Conservation (phyloP, 2,888 invertebrate genomes). For the Pachydiplax longipennis region DNA sequence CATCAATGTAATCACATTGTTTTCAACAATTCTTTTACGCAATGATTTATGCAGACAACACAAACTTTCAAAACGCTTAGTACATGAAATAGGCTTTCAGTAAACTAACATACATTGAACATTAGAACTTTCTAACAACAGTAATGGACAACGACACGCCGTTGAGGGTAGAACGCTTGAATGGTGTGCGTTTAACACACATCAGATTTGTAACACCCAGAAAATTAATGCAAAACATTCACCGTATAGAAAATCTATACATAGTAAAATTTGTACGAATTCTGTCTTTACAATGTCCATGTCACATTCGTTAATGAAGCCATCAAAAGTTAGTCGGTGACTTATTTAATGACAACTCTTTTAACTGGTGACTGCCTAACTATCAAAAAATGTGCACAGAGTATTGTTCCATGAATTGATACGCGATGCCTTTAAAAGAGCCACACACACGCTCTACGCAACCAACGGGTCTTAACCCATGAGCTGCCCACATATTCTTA, state of each 20-base stretch:
- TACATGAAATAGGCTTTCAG: slow-evolving; percentile 49
- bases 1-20: slow-evolving; percentile 60
- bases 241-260: slow-evolving; percentile 48
- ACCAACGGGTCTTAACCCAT: background rate
- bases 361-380: background rate
- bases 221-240: slow-evolving; percentile 47
- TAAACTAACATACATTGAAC: slow-evolving; percentile 49
- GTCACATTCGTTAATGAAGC: slow-evolving; percentile 16
- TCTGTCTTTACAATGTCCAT: slow-evolving; percentile 46
- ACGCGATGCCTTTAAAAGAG: background rate
- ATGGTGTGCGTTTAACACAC: slow-evolving; percentile 50
- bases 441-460: background rate
- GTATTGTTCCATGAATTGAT: background rate
- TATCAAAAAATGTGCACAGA: background rate
- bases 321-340: slow-evolving; percentile 41
- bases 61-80: slow-evolving; percentile 49
- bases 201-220: slow-evolving; percentile 47
- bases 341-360: slow-evolving; percentile 46
- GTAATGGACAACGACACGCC: slow-evolving; percentile 49
- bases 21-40: slow-evolving; percentile 49
- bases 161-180: slow-evolving; percentile 42
- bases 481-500: background rate
- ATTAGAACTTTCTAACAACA: slow-evolving; percentile 50
- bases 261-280: slow-evolving; percentile 50
- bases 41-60: slow-evolving; percentile 49